These are phyloP conservation scores for Ophioninae sp. DNA, from an alignment of 2,888 invertebrate genomes.

Conservation along the genomic window DNA sequence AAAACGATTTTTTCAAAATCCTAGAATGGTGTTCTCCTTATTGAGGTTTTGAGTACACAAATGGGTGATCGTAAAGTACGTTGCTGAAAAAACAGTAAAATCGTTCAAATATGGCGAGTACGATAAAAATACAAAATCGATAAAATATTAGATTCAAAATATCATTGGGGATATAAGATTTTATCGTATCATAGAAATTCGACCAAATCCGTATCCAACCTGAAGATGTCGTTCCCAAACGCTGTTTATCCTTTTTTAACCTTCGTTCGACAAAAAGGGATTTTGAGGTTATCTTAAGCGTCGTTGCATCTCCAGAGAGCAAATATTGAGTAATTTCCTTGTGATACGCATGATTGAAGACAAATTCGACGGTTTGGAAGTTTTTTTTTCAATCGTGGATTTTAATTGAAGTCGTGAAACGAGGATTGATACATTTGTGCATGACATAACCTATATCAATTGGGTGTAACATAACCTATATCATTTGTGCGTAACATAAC, in stretches of 20 bases:
- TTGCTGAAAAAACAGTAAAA: slow-evolving; percentile 42
- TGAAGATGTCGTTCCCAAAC: neutral
- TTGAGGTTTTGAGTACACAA: slow-evolving; percentile 58
- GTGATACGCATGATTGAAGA: neutral
- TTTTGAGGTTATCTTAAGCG: slow-evolving; percentile 9
- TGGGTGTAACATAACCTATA: too few relatives aligned
- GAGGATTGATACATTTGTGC: neutral
- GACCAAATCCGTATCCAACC: slow-evolving; percentile 17
- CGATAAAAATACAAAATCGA: slow-evolving; percentile 25
- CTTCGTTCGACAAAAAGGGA: slow-evolving; percentile 5
- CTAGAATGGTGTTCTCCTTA: neutral
- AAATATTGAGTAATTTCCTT: neutral
- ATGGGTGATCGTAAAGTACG: slow-evolving; percentile 42
- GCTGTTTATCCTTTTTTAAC: slow-evolving; percentile 6
- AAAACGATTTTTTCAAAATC: too few relatives aligned
- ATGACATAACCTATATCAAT: too few relatives aligned
- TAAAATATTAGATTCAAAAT: slow-evolving; percentile 25
- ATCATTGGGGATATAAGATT: slow-evolving; percentile 52
- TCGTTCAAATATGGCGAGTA: slow-evolving; percentile 34
- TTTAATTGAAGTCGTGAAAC: too few relatives aligned
- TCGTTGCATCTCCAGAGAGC: neutral
- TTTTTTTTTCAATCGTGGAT: neutral
- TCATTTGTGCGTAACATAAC: too few relatives aligned
- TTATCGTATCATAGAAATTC: slow-evolving; percentile 31
- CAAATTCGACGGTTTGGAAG: neutral